These are phyloP conservation scores for Brachionus rotundiformis DNA, from an alignment of 1,140 invertebrate genomes.

Conservation along the genomic window DNA sequence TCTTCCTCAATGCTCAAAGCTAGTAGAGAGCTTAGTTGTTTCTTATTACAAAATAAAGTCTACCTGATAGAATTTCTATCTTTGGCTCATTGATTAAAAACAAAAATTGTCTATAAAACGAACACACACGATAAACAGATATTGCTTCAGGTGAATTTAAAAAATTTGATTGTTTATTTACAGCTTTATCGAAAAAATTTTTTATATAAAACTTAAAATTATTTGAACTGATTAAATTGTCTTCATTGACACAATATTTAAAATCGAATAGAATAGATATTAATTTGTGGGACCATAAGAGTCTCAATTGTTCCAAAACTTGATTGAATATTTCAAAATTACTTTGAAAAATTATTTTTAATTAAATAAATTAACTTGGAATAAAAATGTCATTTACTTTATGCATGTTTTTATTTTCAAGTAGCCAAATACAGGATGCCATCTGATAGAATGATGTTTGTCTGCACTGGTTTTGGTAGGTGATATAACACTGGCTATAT, in stretches of 20 bases:
- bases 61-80: constrained; percentile 42
- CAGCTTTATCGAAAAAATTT: constrained; percentile 49
- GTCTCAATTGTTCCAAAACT: constrained; percentile 37
- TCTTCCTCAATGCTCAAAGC: constrained; percentile 41
- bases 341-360: neutral
- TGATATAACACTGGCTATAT: neutral
- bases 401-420: constrained; percentile 5
- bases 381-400: neutral
- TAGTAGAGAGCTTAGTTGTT: neutral
- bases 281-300: constrained; percentile 41
- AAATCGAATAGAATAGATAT: constrained; percentile 29
- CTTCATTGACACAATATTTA: constrained; percentile 11
- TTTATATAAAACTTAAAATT: constrained; percentile 35
- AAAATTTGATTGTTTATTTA: constrained; percentile 39
- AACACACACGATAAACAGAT: constrained; percentile 29
- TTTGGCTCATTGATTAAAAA: constrained; percentile 37
- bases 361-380: neutral
- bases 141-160: constrained; percentile 10
- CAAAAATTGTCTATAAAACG: constrained; percentile 49
- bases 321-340: constrained; percentile 39
- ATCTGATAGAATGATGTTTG: neutral
- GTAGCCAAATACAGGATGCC: constrained; percentile 48
- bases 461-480: neutral
- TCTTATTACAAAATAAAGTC: neutral
- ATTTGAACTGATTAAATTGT: neutral